Evolutionary conservation across 2,888 invertebrate species (phyloP).

Genomic region (Corythucha ciliata): DNA sequence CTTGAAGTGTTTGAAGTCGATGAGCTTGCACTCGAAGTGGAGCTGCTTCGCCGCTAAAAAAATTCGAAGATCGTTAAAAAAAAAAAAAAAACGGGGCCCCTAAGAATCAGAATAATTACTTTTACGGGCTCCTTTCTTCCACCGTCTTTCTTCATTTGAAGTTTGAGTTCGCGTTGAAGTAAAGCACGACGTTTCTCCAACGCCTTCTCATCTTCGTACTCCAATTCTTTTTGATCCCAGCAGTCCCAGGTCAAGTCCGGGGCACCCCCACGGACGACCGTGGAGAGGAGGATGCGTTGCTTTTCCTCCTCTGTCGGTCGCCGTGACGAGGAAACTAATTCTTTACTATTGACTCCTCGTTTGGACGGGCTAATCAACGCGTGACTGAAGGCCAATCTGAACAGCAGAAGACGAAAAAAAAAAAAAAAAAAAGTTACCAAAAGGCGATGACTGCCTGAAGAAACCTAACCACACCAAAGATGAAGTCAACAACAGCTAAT

Average conservation of each 20-base stretch:
- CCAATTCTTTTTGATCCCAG: constrained; percentile 69
- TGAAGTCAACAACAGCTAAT: neutral
- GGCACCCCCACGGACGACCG: constrained; percentile 13
- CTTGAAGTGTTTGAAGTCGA: constrained; percentile 37
- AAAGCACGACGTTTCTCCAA: constrained; percentile 64
- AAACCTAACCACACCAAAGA: neutral
- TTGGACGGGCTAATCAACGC: constrained; percentile 67
- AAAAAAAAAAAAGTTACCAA: constrained; percentile 8
- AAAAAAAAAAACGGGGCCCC: too few relatives aligned
- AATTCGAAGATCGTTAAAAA: too few relatives aligned
- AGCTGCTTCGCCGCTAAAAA: constrained; percentile 30
- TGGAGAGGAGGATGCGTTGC: constrained; percentile 1
- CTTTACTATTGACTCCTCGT: constrained; percentile 54
- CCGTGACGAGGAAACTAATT: constrained; percentile 10
- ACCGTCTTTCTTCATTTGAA: constrained; percentile 65
- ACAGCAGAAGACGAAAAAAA: constrained; percentile 25
- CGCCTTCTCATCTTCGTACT: constrained; percentile 62
- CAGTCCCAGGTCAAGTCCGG: constrained; percentile 55
- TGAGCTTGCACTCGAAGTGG: constrained; percentile 40
- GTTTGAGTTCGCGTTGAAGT: constrained; percentile 64
- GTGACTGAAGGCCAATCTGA: constrained; percentile 56
- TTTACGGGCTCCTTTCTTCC: constrained; percentile 19
- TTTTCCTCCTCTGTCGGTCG: constrained; percentile 20
- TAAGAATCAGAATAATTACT: too few relatives aligned
- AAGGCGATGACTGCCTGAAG: neutral